Percentiles rank a stretch among this genome's conserved stretches.
Evolutionary conservation across 2,113 vertebrate genomes (phyloP).

Genomic region (Phrynocephalus versicolor): DNA sequence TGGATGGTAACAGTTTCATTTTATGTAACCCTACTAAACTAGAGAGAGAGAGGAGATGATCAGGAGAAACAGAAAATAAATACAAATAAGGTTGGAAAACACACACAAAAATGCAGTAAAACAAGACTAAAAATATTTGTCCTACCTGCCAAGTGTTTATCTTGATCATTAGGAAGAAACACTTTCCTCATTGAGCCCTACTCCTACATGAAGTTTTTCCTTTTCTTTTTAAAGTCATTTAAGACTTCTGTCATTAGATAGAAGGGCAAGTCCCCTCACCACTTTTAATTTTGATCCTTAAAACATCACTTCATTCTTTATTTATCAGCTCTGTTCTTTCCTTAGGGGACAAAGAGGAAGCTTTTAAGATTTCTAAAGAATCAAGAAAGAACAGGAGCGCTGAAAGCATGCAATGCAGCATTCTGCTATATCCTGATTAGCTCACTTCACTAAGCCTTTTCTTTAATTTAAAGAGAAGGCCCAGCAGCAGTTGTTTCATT

Average conservation of each 20-base stretch:
- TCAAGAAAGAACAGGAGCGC: conserved; percentile 45
- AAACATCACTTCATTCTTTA: conserved; percentile 40
- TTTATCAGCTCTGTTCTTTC: conserved; percentile 43
- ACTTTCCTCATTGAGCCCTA: conserved; percentile 5
- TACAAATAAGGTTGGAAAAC: background rate
- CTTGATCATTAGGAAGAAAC: conserved; percentile 24
- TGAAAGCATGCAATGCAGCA: conserved; percentile 53
- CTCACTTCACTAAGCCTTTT: conserved; percentile 64
- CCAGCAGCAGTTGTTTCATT: conserved; percentile 38
- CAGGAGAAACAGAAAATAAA: conserved; percentile 6
- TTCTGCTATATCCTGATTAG: conserved; percentile 27
- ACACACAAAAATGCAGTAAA: conserved; percentile 8
- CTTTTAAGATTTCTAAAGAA: conserved; percentile 72
- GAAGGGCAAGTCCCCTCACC: conserved; percentile 31
- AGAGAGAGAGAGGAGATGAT: background rate
- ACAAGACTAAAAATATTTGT: conserved; percentile 33
- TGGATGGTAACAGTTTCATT: background rate
- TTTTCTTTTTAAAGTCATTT: conserved; percentile 45
- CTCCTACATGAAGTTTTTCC: conserved; percentile 39
- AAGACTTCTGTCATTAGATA: conserved; percentile 41
- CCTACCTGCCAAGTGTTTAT: conserved; percentile 62
- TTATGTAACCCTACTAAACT: background rate
- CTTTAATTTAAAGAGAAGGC: conserved; percentile 34
- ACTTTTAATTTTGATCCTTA: conserved; percentile 40
- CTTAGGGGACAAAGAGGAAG: conserved; percentile 66